A percentile compares a stretch with the other conserved stretches of the same genome.
These are phyloP conservation scores for Scaptomyza tumidula DNA, from an alignment of 2,888 invertebrate species.

Conservation along the genomic window DNA sequence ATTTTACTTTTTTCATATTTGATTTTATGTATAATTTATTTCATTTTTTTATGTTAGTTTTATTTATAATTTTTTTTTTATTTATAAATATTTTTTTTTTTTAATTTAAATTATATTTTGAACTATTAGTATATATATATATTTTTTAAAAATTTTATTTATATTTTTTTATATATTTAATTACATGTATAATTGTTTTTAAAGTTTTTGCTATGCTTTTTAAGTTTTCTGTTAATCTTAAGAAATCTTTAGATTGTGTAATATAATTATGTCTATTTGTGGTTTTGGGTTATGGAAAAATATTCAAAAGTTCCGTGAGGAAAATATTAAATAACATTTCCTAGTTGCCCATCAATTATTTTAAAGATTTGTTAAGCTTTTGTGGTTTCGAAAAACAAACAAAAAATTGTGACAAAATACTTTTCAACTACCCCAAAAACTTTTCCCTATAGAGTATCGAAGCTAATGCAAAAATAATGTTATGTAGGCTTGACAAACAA, in stretches of 20 bases:
- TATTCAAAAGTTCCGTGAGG: neutral
- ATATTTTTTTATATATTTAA: too few species aligned
- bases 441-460: conserved; percentile 25
- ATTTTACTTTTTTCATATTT: too few species aligned
- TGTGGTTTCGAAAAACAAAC: neutral
- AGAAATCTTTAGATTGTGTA: neutral
- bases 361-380: neutral
- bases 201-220: neutral
- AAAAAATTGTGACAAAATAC: neutral
- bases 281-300: neutral
- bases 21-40: too few species aligned
- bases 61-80: too few species aligned
- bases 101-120: too few species aligned
- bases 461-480: conserved; percentile 48
- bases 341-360: neutral
- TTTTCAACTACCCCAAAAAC: neutral
- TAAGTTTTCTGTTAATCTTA: neutral
- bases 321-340: conserved; percentile 6
- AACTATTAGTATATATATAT: too few species aligned
- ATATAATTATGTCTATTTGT: neutral
- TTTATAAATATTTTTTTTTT: too few species aligned
- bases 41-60: too few species aligned
- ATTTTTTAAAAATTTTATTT: too few species aligned
- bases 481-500: conserved; percentile 23
- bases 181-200: too few species aligned